Evolutionary conservation across 2,888 invertebrate genomes (phyloP), one percentile per base, ranked within the genome.

Genomic region (Tenthredo livida): DNA sequence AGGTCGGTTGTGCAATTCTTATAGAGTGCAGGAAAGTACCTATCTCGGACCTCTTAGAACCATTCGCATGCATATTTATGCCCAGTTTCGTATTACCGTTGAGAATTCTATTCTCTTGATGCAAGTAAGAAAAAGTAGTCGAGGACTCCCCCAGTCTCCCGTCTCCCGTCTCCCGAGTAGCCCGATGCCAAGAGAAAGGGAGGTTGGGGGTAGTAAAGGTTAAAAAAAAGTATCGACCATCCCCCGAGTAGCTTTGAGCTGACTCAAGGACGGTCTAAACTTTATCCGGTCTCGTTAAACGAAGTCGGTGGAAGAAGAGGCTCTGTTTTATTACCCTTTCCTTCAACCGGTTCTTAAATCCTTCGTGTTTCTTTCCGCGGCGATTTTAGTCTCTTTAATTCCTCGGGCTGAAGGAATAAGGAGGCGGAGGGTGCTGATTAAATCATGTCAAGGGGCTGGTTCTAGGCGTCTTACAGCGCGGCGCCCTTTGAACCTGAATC

Each of bases 51-150:
- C 40, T 61, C 61, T 80, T 80, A 80, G 29, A 21, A 61, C 80
- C 6, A 12, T 67, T 61, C 33, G n/a, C 80, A 80, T 80, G 80
- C 58, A 80, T 80, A 80, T 80, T 80, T 40, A 80, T 80, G 80
- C 80, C 80, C 21, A 80, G 40, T 61, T 61, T 40, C 80, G 37
- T 21, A 17, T 80, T 25, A 40, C 80, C 40, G 25, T 61, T 61
- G 80, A 61, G 40, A 80, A 25, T 80, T 80, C 61, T 61, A 78
- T 80, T 80, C 61, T 54, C 73, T 17, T 25, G 37, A 37, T 37
- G 43, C 40, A 1, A 33, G 25, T 29, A 12, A 54, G 17, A 77
- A 77, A 77, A 77, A 50, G 77, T 21, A 7, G 80, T 15, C 21
- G 61, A 12, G 12, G 58, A 54, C 15, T 75, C 25, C n/a, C n/a